phyloP scores from a whole-genome alignment of 2,113 vertebrate species.

The Alligator mississippiensis region DNA sequence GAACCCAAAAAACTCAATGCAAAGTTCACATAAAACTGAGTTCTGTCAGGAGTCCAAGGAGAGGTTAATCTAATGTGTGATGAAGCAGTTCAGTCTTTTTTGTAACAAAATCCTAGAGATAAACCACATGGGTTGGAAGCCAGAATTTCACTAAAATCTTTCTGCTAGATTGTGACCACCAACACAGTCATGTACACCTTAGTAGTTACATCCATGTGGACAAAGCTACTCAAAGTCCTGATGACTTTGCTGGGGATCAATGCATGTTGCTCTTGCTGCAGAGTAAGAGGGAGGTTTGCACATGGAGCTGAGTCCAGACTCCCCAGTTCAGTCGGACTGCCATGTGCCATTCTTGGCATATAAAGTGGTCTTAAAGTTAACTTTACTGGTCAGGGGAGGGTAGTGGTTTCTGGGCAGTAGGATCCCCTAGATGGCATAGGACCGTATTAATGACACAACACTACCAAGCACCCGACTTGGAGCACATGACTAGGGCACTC shows the following conservation, averaged over 20 bases:
- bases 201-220: background rate
- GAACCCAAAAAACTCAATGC: background rate
- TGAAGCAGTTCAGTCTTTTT: background rate
- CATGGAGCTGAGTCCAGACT: background rate
- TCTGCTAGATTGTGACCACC: too few species aligned
- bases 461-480: background rate
- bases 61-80: background rate
- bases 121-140: background rate
- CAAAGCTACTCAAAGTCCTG: background rate
- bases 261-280: background rate
- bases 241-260: background rate
- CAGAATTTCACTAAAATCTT: background rate
- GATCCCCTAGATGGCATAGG: background rate
- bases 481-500: background rate
- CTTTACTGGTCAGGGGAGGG: background rate
- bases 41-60: background rate
- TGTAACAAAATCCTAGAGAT: background rate
- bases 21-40: background rate
- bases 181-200: too few species aligned
- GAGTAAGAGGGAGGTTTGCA: background rate
- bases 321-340: background rate
- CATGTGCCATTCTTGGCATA: background rate
- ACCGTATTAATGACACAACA: background rate
- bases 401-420: background rate
- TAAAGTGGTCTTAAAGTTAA: background rate